Conservation (phyloP, 2,113 vertebrate species). For the Enhydra lutris region DNA sequence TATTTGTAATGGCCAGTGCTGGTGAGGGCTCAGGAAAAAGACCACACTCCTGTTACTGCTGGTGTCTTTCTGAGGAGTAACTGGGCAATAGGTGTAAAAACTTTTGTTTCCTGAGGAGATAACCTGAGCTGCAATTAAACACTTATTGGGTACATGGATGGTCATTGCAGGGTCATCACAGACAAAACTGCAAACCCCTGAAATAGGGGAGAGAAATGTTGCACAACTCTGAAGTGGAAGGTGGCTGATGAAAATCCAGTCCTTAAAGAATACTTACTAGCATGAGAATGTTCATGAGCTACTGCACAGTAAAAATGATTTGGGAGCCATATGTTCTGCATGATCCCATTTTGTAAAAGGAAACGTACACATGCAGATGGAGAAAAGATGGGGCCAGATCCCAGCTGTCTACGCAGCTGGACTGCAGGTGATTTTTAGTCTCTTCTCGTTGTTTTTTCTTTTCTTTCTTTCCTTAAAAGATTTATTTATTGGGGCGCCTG, state of each 20-base stretch:
- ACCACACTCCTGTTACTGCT: not conserved
- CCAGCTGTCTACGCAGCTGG: not conserved
- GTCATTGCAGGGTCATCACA: not conserved
- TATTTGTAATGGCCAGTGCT: not conserved
- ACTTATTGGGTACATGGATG: not conserved
- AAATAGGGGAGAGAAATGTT: not conserved
- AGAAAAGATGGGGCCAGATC: not conserved
- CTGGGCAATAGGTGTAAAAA: not conserved
- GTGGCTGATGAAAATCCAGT: not conserved
- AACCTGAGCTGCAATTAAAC: not conserved
- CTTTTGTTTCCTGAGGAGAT: not conserved
- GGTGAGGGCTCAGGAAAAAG: not conserved
- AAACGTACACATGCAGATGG: not conserved
- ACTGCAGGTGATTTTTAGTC: not conserved
- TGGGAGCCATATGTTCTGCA: not conserved
- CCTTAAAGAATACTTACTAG: not conserved
- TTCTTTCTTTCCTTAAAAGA: too few species aligned
- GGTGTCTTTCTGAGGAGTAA: not conserved
- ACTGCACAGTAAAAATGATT: not conserved
- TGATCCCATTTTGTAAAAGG: not conserved
- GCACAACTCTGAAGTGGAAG: not conserved
- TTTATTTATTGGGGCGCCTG: too few species aligned
- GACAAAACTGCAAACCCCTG: not conserved
- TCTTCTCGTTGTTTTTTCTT: not conserved
- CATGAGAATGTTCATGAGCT: not conserved